Percentiles rank a stretch among this genome's conserved stretches.
Conservation (phyloP, 2,797 vertebrate genomes). For the Manis crassicaudata region DNA sequence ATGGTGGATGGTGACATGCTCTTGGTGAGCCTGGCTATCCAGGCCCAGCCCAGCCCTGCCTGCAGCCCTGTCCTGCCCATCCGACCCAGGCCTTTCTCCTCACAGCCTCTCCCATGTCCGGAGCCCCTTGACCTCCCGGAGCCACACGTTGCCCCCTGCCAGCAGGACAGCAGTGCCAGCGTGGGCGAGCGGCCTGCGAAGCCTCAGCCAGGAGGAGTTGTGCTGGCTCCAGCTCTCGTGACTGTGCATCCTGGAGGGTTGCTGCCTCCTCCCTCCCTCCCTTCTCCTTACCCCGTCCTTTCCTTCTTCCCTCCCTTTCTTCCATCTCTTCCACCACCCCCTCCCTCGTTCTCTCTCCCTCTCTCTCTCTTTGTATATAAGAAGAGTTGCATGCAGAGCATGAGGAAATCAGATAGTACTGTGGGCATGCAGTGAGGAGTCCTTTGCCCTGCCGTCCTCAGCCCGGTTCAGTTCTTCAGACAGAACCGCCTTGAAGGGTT, state of each 20-base stretch:
- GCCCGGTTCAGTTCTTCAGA: background rate
- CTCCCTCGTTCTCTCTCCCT: background rate
- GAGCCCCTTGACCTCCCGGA: background rate
- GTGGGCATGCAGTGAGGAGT: no score
- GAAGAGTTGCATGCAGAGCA: background rate
- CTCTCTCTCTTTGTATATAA: background rate
- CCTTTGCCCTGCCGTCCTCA: background rate
- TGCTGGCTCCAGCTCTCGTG: background rate
- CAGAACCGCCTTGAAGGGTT: background rate
- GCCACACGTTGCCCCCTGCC: no score
- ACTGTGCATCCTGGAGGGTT: background rate
- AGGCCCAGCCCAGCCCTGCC: background rate
- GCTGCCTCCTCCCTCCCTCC: no score
- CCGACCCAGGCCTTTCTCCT: no score
- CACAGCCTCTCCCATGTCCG: background rate
- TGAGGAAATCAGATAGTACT: background rate
- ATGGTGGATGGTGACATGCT: no score
- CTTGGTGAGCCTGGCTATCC: background rate
- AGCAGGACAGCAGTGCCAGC: background rate
- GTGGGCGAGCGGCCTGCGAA: background rate
- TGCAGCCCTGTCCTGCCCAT: rapidly evolving
- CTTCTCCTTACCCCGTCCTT: background rate
- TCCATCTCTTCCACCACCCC: rapidly evolving
- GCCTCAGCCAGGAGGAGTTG: background rate
- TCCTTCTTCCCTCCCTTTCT: no score